Base-by-base conservation (phyloP, 2,888 invertebrate species). In the Chloroclystis v-ata region DNA sequence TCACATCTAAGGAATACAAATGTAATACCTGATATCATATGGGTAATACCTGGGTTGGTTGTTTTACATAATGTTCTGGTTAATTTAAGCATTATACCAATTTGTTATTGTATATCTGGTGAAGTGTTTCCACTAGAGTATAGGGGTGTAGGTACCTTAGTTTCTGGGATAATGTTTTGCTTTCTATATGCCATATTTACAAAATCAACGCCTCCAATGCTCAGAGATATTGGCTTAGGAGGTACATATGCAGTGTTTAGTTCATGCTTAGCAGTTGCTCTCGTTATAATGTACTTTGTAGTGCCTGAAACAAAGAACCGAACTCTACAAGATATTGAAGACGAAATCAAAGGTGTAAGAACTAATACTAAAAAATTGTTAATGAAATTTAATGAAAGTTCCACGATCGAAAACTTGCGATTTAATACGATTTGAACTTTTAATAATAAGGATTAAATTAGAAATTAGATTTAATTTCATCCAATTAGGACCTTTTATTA, bases 81-180 rank as follows among this genome's bases (percentile, higher is more conserved):
- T 0, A 62, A 66, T 44, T 20, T 69, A 2, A 61, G 72, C 10
- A 12, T 75, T 1, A 52, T 65, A n/a, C 71, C 75, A 2, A 47
- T 66, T 1, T 43, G 57, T 2, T 73, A 63, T 60, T 50, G 61
- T 1, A 33, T 74, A 16, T 45, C 62, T 3, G 61, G 67, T 0
- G 77, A 77, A 61, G 55, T 75, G 30, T 68, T 73, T 51, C 74
- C 76, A 8, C 53, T 77, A 16, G 67, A 72, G 28, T 56, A 67
- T 24, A 75, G 66, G 46, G 71, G 71, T 1, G 32, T 56, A 8
- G 72, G 35, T 1, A 35, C 20, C 10, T 35, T 8, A 20, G 10
- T 20, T 1, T 35, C 35, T 7, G 35, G 35, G 10, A 1, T 35
- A 2, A 16, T 35, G 8, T 35, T 35, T 35, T 35, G 35, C 10